Evolutionary conservation across 2,113 vertebrate genomes (phyloP).

Genomic region (Chionodraco myersi): DNA sequence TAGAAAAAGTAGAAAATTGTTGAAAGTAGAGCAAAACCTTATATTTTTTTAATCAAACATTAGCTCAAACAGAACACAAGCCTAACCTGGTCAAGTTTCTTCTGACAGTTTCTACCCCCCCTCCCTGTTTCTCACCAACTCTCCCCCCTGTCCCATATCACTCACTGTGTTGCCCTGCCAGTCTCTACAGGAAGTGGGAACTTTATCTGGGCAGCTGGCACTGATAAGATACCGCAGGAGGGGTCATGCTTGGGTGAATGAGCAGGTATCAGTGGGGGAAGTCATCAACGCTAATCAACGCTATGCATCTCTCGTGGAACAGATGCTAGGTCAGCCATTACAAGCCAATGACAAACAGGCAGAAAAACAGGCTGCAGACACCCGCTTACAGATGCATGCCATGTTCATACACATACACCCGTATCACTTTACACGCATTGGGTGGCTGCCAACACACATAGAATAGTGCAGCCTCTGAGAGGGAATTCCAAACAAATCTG

Average conservation of each 20-base stretch:
- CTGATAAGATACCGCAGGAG: conserved; percentile 69
- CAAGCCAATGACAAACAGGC: conserved; percentile 44
- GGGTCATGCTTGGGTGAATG: conserved; percentile 63
- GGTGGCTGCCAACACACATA: conserved; percentile 27
- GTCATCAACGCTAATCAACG: conserved; percentile 64
- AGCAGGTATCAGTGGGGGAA: conserved; percentile 62
- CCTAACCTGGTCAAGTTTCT: conserved; percentile 43
- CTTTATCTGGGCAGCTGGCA: conserved; percentile 69
- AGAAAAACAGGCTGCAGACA: conserved; percentile 32
- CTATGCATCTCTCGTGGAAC: conserved; percentile 58
- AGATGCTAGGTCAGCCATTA: conserved; percentile 68
- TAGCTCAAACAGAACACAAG: conserved; percentile 41
- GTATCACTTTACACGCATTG: conserved; percentile 27
- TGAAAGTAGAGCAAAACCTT: background rate
- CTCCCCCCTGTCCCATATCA: conserved; percentile 12
- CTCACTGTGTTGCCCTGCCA: conserved; percentile 37
- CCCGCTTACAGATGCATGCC: conserved; percentile 19
- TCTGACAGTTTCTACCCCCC: background rate
- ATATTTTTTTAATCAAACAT: conserved; percentile 23
- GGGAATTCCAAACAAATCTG: conserved; percentile 33
- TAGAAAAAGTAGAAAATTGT: background rate
- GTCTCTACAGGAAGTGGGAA: conserved; percentile 67
- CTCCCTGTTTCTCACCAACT: background rate
- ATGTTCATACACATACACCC: conserved; percentile 31
- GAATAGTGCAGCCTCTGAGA: conserved; percentile 9